Conservation (phyloP, 2,113 vertebrate species). For the Mesocricetus auratus region DNA sequence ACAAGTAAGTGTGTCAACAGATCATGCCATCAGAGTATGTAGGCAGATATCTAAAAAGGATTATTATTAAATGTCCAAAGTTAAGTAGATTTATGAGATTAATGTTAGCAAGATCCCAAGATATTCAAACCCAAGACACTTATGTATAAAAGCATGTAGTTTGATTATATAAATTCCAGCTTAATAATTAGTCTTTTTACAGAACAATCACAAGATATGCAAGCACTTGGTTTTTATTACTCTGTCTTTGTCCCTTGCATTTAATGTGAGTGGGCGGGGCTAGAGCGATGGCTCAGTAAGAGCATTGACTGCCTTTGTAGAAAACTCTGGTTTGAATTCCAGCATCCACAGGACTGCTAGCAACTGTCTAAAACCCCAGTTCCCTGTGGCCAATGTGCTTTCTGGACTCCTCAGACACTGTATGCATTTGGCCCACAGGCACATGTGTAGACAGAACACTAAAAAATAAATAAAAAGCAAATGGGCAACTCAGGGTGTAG, state of each 20-base stretch:
- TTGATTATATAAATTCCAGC: background rate
- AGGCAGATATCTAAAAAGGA: background rate
- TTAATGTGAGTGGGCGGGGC: background rate
- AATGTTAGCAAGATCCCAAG: slow-evolving; percentile 26
- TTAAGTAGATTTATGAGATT: slow-evolving; percentile 43
- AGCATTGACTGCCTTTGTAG: background rate
- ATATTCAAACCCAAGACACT: background rate
- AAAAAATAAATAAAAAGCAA: background rate
- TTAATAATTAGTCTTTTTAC: background rate
- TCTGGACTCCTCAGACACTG: background rate
- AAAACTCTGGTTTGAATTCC: background rate
- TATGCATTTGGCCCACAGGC: background rate
- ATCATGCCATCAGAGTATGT: background rate
- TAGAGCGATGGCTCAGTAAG: background rate
- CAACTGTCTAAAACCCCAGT: background rate
- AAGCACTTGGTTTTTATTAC: background rate
- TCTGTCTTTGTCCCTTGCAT: background rate
- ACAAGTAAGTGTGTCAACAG: background rate
- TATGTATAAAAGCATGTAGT: background rate
- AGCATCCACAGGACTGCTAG: background rate
- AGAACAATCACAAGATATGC: background rate
- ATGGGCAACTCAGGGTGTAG: background rate
- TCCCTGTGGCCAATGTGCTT: background rate
- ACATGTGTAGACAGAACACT: background rate
- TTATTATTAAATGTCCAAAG: slow-evolving; percentile 16